Evolutionary conservation across 2,888 invertebrate genomes (phyloP).

Genomic region (Cyclophora albipunctata): DNA sequence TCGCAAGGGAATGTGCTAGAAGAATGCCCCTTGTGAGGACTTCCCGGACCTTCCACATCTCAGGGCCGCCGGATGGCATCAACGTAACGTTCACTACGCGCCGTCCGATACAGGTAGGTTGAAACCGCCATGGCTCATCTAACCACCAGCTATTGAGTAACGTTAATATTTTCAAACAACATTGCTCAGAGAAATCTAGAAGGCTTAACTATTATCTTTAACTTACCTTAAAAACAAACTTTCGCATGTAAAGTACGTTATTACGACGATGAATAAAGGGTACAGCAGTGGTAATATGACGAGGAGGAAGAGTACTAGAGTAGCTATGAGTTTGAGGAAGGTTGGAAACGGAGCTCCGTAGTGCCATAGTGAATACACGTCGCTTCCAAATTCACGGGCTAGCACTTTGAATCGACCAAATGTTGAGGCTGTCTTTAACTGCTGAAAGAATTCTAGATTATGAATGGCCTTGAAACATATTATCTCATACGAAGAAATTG

Average conservation of each 20-base stretch:
- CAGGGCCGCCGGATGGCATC: slow-evolving; percentile 28
- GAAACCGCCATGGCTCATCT: slow-evolving; percentile 50
- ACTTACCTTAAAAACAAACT: slow-evolving; percentile 53
- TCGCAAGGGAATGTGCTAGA: slow-evolving; percentile 62
- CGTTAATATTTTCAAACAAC: background rate
- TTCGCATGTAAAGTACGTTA: slow-evolving; percentile 58
- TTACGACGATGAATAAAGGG: slow-evolving; percentile 44
- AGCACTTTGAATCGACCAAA: slow-evolving; percentile 47
- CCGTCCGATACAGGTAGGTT: slow-evolving; percentile 40
- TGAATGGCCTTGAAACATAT: background rate
- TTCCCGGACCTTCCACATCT: slow-evolving; percentile 61
- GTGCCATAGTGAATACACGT: slow-evolving; percentile 57
- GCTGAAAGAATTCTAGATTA: slow-evolving; percentile 20
- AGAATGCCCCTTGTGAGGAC: slow-evolving; percentile 60
- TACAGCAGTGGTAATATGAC: slow-evolving; percentile 57
- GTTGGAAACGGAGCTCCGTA: slow-evolving; percentile 69
- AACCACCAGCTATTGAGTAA: slow-evolving; percentile 43
- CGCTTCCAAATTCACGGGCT: slow-evolving; percentile 48
- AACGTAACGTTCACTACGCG: slow-evolving; percentile 35
- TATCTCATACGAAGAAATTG: no score
- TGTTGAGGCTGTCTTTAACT: slow-evolving; percentile 53
- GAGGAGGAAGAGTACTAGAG: slow-evolving; percentile 52
- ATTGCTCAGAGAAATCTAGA: background rate
- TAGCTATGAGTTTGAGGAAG: slow-evolving; percentile 62
- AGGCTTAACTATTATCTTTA: slow-evolving; percentile 1